Evolutionary conservation across 1,140 invertebrate genomes (phyloP), one percentile per base, ranked within the genome.

Genomic region (Diabrotica virgifera): DNA sequence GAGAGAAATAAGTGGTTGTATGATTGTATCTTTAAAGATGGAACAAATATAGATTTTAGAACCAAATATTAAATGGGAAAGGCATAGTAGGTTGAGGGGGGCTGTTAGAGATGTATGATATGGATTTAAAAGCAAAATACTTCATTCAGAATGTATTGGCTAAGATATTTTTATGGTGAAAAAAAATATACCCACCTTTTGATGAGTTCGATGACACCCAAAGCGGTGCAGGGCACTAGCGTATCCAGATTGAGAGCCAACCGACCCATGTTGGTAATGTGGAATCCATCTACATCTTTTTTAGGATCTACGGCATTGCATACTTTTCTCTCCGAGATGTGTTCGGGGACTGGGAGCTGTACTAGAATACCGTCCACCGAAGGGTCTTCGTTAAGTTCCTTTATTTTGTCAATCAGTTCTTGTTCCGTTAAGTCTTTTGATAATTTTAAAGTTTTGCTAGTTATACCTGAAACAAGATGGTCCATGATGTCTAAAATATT

Each of bases 231-330:
- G n/a, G 94, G 93, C 14, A 93, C 82, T 63, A 95, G 84, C n/a
- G 88, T 85, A 58, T 78, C 70, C 81, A 89, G 87, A 76, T 93
- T 91, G 12, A 89, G 76, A 68, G 87, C 87, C 24, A 95, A 79
- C 67, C 86, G 86, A 38, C 92, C 93, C 57, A 93, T 82, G 79
- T 94, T 94, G n/a, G 82, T 79, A 62, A 87, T 85, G 77, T 92
- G 89, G 72, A 96, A 96, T 36, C 94, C 94, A 82, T 96, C 95
- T 0, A 97, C 93, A 85, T 97, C 94, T 80, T 97, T 97, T 0
- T 82, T 79, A 0, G 90, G 90, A 46, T 81, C 76, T 0, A 97
- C 87, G 5, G 90, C 84, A 82, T 96, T 92, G 75, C 91, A 93
- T 4, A 95, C 83, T 72, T 81, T 85, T 72, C 87, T 83, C 74